Percentiles rank a stretch among this genome's conserved stretches.
These are phyloP conservation scores for Paedocypris sp. DNA, from an alignment of 2,113 vertebrate genomes.

Conservation along the genomic window DNA sequence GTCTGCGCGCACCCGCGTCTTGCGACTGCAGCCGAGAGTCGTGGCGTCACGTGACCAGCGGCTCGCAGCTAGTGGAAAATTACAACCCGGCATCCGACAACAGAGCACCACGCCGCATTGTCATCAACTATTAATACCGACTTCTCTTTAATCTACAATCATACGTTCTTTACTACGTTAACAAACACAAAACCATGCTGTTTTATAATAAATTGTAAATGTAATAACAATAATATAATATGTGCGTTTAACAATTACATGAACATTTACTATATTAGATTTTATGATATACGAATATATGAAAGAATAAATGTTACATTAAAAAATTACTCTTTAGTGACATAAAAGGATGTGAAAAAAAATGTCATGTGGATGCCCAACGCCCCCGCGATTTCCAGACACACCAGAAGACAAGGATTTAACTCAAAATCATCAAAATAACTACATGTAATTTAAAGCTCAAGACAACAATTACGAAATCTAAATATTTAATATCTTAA, in stretches of 20 bases:
- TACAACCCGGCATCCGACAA: constrained; percentile 59
- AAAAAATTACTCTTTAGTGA: too few relatives aligned
- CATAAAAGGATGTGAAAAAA: too few relatives aligned
- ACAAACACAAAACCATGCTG: too few relatives aligned
- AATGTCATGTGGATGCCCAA: not conserved
- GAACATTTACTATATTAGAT: too few relatives aligned
- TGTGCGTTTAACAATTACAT: too few relatives aligned
- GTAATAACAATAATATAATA: not conserved
- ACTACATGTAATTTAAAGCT: not conserved
- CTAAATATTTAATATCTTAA: not conserved
- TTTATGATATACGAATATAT: too few relatives aligned
- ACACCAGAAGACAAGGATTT: not conserved
- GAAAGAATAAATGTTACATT: too few relatives aligned
- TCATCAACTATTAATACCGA: constrained; percentile 9
- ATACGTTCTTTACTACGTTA: not conserved
- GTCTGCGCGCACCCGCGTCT: not conserved
- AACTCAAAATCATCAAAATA: not conserved
- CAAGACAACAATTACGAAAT: too few relatives aligned
- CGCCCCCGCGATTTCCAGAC: not conserved
- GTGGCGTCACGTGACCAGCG: constrained; percentile 43
- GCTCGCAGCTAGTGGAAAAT: constrained; percentile 71
- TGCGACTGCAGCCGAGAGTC: constrained; percentile 4
- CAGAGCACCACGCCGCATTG: constrained; percentile 8
- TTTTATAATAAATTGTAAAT: too few relatives aligned
- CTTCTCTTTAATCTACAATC: not conserved